phyloP scores from a whole-genome alignment of 1,140 invertebrate species.

The Phortica variegata region DNA sequence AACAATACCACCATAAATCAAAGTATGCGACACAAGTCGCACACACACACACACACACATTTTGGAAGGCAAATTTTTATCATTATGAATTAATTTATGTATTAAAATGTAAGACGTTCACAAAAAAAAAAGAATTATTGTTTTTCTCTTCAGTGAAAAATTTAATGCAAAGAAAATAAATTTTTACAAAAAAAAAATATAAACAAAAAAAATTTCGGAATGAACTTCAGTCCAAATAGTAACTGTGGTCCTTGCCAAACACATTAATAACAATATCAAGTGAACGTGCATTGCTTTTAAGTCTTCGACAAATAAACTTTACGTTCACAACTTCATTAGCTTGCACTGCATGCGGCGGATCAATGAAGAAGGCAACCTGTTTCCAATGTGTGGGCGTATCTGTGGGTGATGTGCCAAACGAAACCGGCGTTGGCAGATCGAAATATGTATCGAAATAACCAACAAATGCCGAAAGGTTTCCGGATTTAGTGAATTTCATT shows the following conservation, averaged over 20 bases:
- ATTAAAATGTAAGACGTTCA: no score
- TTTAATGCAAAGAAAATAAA: no score
- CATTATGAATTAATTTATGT: no score
- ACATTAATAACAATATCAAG: conserved; percentile 60
- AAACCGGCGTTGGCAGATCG: conserved; percentile 67
- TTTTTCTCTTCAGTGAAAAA: no score
- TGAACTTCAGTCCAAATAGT: conserved; percentile 35
- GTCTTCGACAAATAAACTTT: conserved; percentile 65
- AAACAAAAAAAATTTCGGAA: no score
- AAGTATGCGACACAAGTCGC: no score
- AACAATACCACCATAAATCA: conserved; percentile 5
- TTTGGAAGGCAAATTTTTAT: no score
- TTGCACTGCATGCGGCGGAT: conserved; percentile 68
- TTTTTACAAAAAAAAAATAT: no score
- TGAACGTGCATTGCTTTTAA: conserved; percentile 63
- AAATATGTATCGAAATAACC: conserved; percentile 94
- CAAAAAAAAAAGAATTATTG: no score
- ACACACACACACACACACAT: no score
- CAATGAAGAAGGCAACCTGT: conserved; percentile 89
- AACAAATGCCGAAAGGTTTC: conserved; percentile 81
- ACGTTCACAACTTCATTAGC: conserved; percentile 73
- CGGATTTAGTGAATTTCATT: conserved; percentile 70
- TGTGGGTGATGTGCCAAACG: conserved; percentile 75
- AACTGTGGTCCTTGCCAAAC: conserved; percentile 39
- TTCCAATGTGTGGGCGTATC: conserved; percentile 92